Base-by-base conservation (phyloP, 2,888 invertebrate genomes). In the Platycnemis pennipes region DNA sequence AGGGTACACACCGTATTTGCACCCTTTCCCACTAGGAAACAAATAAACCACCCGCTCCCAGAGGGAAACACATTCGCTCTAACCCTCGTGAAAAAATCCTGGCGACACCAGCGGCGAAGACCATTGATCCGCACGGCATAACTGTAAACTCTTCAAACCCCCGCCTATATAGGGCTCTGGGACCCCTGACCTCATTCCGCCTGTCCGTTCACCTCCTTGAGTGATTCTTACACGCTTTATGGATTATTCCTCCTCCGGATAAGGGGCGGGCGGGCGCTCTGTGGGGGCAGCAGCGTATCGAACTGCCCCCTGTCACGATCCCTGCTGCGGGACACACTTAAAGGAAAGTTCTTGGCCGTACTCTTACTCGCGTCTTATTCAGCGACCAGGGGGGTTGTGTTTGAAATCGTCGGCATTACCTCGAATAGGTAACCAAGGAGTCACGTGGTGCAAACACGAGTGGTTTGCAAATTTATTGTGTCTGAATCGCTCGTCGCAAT, bases 161-260 rank as follows among this genome's bases (percentile, higher is more conserved):
- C 16, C 31, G 31, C 77, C 31, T 77, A 37, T 31, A 77, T 37
- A 13, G 77, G 77, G 77, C 77, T 37, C 31, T 77, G 31, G 77
- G 77, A 77, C 77, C 77, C 37, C 77, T 77, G 77, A 77, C 77
- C 77, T 77, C 77, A 77, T 77, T 77, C 37, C 77, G 13, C 77
- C 77, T 37, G 77, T 77, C 37, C 26, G 77, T 37, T 77, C 77
- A 77, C 77, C 77, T 77, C 31, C 77, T 77, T 77, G 77, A 77
- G 77, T 77, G 77, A 77, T 77, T 77, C 77, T 77, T 77, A 77
- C 77, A 77, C 77, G 77, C 77, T 77, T 77, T 77, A 77, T 77
- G 77, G 69, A 77, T 77, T 77, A 77, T 77, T 77, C 77, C 77
- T 26, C 77, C 77, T 13, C 77, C 63, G 31, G 31, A 11, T 37